These are phyloP conservation scores for Branchellion lobata DNA, from an alignment of 2,888 invertebrate species.

Conservation along the genomic window DNA sequence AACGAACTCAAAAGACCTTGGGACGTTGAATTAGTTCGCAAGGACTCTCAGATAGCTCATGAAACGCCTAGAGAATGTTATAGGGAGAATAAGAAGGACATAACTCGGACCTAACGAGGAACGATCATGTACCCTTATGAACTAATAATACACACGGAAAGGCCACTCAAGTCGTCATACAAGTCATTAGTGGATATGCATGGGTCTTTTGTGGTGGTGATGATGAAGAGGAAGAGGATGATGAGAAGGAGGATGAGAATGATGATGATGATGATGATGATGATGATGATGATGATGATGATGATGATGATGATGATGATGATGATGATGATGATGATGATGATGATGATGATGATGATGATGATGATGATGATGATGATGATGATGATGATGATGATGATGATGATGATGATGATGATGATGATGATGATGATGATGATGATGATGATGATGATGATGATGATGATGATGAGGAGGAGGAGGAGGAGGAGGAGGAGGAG, in stretches of 20 bases:
- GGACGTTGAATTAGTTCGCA: too few species aligned
- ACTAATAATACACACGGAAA: too few species aligned
- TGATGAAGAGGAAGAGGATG: neutral
- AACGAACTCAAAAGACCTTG: too few species aligned
- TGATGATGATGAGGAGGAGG: neutral
- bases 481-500: neutral
- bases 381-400: conserved; percentile 14
- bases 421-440: conserved; percentile 6
- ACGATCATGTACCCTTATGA: too few species aligned
- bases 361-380: conserved; percentile 6
- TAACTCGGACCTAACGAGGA: too few species aligned
- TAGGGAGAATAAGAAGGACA: too few species aligned
- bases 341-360: conserved; percentile 11
- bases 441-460: conserved; percentile 14
- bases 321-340: neutral
- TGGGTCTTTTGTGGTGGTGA: neutral
- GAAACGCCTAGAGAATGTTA: too few species aligned
- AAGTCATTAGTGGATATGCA: too few species aligned
- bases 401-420: conserved; percentile 11
- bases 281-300: conserved; percentile 14
- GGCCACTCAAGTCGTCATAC: too few species aligned
- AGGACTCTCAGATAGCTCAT: too few species aligned
- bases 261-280: conserved; percentile 4
- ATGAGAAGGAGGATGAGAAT: neutral
- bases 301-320: neutral